These are phyloP conservation scores for Psococerastis gibbosa DNA, from an alignment of 2,888 invertebrate species.

Conservation along the genomic window DNA sequence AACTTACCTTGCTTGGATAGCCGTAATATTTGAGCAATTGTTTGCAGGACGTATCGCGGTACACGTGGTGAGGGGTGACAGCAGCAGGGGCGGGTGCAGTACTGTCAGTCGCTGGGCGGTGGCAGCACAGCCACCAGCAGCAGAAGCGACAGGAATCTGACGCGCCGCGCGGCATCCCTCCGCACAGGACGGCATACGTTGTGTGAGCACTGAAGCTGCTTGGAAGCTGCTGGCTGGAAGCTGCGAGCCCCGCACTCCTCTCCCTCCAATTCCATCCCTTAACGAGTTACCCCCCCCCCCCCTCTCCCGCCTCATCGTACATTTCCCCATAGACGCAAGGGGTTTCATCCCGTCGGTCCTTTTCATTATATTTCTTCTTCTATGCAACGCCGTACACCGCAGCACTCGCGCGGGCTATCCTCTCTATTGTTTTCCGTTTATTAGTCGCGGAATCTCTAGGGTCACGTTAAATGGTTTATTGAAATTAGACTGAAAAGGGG, in stretches of 20 bases:
- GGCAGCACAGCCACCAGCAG: conserved; percentile 3
- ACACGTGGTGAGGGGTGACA: background rate
- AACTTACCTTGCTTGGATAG: conserved; percentile 9
- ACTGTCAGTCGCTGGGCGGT: background rate
- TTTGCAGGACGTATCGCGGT: conserved; percentile 7
- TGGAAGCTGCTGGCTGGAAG: conserved; percentile 4
- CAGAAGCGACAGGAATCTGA: background rate
- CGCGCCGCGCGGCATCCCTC: background rate
- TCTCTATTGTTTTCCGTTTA: background rate
- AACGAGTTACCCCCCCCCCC: conserved; percentile 5
- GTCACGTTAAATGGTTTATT: too few species aligned
- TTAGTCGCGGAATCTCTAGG: background rate
- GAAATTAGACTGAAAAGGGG: too few species aligned
- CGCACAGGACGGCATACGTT: background rate
- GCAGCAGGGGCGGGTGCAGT: background rate
- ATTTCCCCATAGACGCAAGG: background rate
- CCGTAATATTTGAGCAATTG: conserved; percentile 9
- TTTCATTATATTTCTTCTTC: background rate
- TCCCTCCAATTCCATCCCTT: conserved; percentile 10
- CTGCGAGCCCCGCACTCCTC: conserved; percentile 6
- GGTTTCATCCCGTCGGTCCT: background rate
- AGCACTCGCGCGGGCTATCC: background rate
- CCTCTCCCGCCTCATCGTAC: conserved; percentile 4
- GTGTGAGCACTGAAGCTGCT: conserved; percentile 2
- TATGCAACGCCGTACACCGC: too few species aligned